A percentile compares a stretch with the other conserved stretches of the same genome.
Evolutionary conservation across 1,140 invertebrate species (phyloP).

Genomic region (Drosophila gunungcola): DNA sequence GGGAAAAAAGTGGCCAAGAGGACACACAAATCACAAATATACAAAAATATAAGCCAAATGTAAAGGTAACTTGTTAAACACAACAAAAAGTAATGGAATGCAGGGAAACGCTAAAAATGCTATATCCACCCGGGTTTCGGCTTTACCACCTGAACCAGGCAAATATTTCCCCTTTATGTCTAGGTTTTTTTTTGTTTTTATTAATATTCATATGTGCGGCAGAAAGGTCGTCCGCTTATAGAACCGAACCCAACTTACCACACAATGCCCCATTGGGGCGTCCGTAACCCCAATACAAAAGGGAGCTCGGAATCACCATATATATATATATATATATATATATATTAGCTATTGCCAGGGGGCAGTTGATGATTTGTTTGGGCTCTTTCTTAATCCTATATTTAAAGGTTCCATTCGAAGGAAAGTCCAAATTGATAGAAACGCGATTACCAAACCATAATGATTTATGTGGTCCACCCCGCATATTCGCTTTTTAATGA

Average conservation of each 20-base stretch:
- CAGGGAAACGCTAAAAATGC: conserved; percentile 47
- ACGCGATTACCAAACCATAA: not conserved
- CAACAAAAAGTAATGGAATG: conserved; percentile 45
- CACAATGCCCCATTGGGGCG: conserved; percentile 24
- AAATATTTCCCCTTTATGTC: conserved; percentile 19
- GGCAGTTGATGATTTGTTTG: conserved; percentile 31
- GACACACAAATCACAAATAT: conserved; percentile 45
- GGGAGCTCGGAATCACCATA: conserved; percentile 21
- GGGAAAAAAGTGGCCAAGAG: conserved; percentile 21
- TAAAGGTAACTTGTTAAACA: conserved; percentile 72
- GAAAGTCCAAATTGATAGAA: conserved; percentile 16
- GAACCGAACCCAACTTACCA: conserved; percentile 10
- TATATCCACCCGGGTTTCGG: conserved; percentile 26
- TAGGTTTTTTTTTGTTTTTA: conserved; percentile 18
- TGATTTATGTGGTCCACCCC: too few relatives aligned
- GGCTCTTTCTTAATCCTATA: conserved; percentile 23
- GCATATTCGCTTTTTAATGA: too few relatives aligned
- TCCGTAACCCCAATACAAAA: conserved; percentile 4
- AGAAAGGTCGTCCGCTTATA: conserved; percentile 28
- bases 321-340: not conserved
- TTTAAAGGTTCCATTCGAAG: conserved; percentile 23
- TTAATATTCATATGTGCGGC: conserved; percentile 52
- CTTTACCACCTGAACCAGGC: conserved; percentile 32
- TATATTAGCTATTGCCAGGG: conserved; percentile 17
- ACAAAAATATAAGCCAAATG: conserved; percentile 47